These are phyloP conservation scores for Falcunculus frontatus DNA, from an alignment of 2,113 vertebrate genomes.

Conservation along the genomic window DNA sequence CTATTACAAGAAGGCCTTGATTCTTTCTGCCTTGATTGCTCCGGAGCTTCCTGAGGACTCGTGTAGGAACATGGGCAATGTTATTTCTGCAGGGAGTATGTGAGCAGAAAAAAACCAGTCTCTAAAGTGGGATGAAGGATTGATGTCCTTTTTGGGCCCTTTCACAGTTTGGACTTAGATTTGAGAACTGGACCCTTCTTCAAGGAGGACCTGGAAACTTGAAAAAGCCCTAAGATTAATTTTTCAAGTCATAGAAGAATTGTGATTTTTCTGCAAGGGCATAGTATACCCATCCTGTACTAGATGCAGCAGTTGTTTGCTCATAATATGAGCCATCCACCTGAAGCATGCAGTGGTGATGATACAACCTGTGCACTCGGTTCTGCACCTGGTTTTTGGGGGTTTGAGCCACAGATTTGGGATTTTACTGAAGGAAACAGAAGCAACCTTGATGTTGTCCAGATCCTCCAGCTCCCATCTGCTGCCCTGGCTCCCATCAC, in stretches of 20 bases:
- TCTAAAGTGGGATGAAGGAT: not conserved
- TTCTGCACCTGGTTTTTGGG: not conserved
- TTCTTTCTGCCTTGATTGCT: not conserved
- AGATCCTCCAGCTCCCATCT: not conserved
- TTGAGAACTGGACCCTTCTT: not conserved
- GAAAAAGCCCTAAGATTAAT: not conserved
- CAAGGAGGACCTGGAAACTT: not conserved
- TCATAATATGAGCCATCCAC: not conserved
- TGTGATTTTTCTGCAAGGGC: not conserved
- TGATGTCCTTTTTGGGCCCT: not conserved
- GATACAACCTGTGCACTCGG: not conserved
- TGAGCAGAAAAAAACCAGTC: not conserved
- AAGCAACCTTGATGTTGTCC: not conserved
- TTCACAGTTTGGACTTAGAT: not conserved
- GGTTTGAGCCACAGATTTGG: not conserved
- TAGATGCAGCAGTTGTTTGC: not conserved
- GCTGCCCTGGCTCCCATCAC: not conserved
- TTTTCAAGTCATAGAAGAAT: not conserved
- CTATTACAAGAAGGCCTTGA: not conserved
- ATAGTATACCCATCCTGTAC: fast-evolving
- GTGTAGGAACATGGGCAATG: not conserved
- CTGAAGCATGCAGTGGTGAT: not conserved
- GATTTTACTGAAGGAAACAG: not conserved
- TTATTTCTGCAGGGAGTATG: not conserved
- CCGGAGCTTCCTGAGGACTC: not conserved